A percentile compares a stretch with the other conserved stretches of the same genome.
Conservation (phyloP, 1,140 invertebrate species). For the Reticulitermes speratus region DNA sequence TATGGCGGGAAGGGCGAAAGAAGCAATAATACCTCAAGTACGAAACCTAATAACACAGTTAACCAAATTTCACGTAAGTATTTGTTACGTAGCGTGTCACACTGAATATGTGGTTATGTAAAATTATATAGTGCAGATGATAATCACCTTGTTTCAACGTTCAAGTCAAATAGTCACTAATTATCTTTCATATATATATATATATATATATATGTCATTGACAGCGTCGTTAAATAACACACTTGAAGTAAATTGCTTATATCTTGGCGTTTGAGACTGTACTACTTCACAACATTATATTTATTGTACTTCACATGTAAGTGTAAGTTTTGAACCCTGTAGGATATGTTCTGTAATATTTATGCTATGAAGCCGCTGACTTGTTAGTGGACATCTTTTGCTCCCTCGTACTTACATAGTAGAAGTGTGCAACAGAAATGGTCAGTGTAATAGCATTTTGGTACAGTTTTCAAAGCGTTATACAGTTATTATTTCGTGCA, state of each 20-base stretch:
- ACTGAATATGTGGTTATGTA: background rate
- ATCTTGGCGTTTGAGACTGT: no score
- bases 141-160: background rate
- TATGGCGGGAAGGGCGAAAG: conserved; percentile 20
- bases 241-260: no score
- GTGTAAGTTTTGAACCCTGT: no score
- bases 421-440: no score
- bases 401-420: no score
- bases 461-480: no score
- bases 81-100: background rate
- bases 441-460: no score
- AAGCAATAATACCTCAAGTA: background rate
- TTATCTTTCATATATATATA: background rate
- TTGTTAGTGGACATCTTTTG: no score
- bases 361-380: no score
- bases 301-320: no score
- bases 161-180: background rate
- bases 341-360: no score
- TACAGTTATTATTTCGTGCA: background rate
- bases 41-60: background rate
- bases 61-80: background rate
- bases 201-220: background rate
- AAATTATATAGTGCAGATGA: background rate
- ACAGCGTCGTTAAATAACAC: background rate
- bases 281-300: no score